Evolutionary conservation across 2,113 vertebrate genomes (phyloP).

Genomic region (Setophaga petechia): DNA sequence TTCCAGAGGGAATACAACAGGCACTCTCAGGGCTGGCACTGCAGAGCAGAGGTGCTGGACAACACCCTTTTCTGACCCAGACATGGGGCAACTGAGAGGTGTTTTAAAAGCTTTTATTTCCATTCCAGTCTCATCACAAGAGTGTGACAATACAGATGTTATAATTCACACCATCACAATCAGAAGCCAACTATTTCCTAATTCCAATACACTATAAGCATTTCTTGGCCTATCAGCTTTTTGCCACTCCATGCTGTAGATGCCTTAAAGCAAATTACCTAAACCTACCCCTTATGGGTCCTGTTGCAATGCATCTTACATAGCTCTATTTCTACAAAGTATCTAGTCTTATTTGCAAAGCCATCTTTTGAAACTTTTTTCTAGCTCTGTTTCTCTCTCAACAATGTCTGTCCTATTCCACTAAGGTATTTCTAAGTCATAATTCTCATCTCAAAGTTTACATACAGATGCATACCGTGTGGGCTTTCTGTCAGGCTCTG

Average conservation of each 20-base stretch:
- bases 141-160: not conserved
- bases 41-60: not conserved
- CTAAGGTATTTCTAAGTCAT: not conserved
- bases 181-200: not conserved
- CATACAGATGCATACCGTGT: not conserved
- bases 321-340: not conserved
- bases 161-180: not conserved
- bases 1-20: too few relatives aligned
- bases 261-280: not conserved
- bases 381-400: not conserved
- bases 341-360: not conserved
- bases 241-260: not conserved
- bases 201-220: fast-evolving
- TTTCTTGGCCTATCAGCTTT: not conserved
- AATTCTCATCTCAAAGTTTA: not conserved
- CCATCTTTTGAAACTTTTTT: not conserved
- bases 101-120: not conserved
- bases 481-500: not conserved
- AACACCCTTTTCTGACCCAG: not conserved
- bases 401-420: not conserved
- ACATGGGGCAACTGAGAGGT: not conserved
- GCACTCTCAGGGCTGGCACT: not conserved
- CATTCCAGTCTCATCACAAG: not conserved
- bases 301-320: not conserved
- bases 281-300: not conserved